A percentile compares a stretch with the other conserved stretches of the same genome.
Conservation (phyloP, 1,140 invertebrate genomes). For the Drosophila fuyamai region DNA sequence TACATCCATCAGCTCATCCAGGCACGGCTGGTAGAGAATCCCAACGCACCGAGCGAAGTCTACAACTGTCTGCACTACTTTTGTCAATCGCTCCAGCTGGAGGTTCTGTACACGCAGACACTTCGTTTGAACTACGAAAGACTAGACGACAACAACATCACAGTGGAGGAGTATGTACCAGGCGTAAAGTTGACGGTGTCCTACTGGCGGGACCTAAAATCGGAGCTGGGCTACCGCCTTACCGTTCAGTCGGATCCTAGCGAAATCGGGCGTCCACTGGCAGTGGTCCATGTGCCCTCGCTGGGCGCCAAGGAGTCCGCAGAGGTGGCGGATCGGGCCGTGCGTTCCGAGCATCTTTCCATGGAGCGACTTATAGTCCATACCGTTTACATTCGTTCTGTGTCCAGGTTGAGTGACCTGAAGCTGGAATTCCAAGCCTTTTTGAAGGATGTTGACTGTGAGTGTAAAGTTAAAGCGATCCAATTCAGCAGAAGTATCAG, state of each 20-base stretch:
- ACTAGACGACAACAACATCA: conserved; percentile 95
- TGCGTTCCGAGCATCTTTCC: conserved; percentile 94
- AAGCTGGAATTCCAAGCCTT: conserved; percentile 91
- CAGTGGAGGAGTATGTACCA: conserved; percentile 96
- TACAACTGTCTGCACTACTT: conserved; percentile 96
- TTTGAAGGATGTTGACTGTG: conserved; percentile 90
- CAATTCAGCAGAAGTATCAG: neutral
- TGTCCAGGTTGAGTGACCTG: conserved; percentile 92
- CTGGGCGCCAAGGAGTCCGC: conserved; percentile 87
- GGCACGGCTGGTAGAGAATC: conserved; percentile 93
- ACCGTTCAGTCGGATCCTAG: conserved; percentile 94
- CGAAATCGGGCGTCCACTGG: conserved; percentile 92
- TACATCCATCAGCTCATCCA: conserved; percentile 97
- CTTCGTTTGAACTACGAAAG: conserved; percentile 94
- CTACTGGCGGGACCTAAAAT: conserved; percentile 95
- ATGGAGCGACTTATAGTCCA: conserved; percentile 98
- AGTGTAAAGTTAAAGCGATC: conserved; percentile 67
- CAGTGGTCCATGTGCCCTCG: conserved; percentile 94
- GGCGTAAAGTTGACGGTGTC: conserved; percentile 95
- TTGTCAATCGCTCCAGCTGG: conserved; percentile 97
- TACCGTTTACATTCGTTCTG: conserved; percentile 96
- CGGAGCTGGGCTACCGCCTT: conserved; percentile 94
- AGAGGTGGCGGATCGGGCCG: conserved; percentile 92
- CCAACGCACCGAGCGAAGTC: conserved; percentile 92
- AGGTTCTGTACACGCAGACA: conserved; percentile 98